These are phyloP conservation scores for Ameiurus melas DNA, from an alignment of 2,113 vertebrate genomes.

Conservation along the genomic window DNA sequence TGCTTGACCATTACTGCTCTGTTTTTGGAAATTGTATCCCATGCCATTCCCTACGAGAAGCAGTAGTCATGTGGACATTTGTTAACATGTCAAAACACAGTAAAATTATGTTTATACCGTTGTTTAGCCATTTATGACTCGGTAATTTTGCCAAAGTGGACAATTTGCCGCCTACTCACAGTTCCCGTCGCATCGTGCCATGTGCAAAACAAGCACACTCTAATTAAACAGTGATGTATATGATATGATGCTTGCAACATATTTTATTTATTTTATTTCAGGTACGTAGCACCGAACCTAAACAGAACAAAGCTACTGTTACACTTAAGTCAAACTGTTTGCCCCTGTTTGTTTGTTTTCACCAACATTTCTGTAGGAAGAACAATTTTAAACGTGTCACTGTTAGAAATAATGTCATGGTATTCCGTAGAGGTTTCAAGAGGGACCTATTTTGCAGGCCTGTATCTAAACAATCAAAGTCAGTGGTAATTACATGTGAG, in stretches of 20 bases:
- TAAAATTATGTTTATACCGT: not conserved
- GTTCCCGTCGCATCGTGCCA: not conserved
- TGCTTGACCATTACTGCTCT: not conserved
- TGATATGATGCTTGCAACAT: not conserved
- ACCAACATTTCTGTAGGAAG: not conserved
- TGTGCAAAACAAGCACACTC: not conserved
- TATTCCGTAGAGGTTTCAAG: not conserved
- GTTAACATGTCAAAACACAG: conserved; percentile 17
- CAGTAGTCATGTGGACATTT: not conserved
- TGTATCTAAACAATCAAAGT: not conserved
- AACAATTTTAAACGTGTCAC: not conserved
- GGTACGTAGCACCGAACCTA: not conserved
- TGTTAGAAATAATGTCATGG: not conserved
- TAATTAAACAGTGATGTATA: not conserved
- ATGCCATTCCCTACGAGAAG: not conserved
- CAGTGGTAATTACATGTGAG: conserved; percentile 1
- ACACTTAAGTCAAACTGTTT: not conserved
- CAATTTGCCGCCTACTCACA: not conserved
- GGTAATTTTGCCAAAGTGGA: not conserved
- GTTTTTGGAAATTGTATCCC: not conserved
- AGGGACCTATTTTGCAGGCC: not conserved
- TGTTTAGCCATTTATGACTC: not conserved
- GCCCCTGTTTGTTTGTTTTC: not conserved
- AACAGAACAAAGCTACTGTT: not conserved
- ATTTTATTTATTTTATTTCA: not conserved